These are phyloP conservation scores for Gnathonemus echidnorhynchus DNA, from an alignment of 2,113 vertebrate species.

Conservation along the genomic window DNA sequence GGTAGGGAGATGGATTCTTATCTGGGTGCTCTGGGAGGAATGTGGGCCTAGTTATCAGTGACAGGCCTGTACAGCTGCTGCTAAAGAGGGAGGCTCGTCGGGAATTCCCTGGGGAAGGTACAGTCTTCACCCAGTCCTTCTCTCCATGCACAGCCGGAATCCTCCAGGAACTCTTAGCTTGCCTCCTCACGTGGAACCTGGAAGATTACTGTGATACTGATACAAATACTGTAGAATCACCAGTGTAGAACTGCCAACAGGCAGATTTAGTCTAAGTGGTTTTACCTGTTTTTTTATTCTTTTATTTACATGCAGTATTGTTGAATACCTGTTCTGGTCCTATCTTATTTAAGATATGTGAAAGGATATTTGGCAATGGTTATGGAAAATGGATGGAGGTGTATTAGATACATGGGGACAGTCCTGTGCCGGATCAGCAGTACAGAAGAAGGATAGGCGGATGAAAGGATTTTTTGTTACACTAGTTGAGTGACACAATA, in stretches of 20 bases:
- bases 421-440: neutral
- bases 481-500: neutral
- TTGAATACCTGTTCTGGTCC: neutral
- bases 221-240: neutral
- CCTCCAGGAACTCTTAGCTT: neutral
- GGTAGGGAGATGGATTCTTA: neutral
- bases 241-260: neutral
- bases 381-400: neutral
- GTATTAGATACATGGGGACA: neutral
- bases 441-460: neutral
- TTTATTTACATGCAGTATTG: neutral
- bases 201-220: neutral
- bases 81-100: neutral
- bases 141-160: neutral
- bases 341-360: neutral
- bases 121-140: neutral
- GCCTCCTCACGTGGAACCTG: neutral
- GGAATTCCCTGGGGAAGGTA: neutral
- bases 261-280: neutral
- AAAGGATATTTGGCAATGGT: neutral
- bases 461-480: constrained; percentile 2
- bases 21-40: neutral
- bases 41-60: neutral
- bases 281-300: neutral
- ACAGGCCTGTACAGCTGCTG: neutral